phyloP scores from a whole-genome alignment of 2,113 vertebrate species.

The Hyperoodon ampullatus region DNA sequence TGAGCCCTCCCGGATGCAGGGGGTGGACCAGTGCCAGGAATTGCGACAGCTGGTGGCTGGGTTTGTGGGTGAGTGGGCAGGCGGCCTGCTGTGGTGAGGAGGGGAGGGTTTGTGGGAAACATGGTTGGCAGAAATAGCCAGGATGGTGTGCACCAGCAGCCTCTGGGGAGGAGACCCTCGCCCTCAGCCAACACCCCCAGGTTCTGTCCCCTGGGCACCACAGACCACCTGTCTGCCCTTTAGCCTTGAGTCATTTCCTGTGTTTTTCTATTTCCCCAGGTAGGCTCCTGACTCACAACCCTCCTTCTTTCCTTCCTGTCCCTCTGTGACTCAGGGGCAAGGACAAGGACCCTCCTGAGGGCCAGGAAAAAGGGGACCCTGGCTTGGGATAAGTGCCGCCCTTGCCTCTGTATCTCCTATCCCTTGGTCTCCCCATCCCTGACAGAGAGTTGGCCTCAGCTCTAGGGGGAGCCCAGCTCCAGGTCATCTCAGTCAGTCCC shows the following conservation, averaged over 20 bases:
- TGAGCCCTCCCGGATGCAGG: slow-evolving; percentile 26
- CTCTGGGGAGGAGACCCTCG: background rate
- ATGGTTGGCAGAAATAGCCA: slow-evolving; percentile 63
- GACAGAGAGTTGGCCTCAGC: background rate
- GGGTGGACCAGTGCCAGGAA: slow-evolving; percentile 56
- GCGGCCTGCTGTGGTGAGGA: slow-evolving; percentile 20
- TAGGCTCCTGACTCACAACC: slow-evolving; percentile 52
- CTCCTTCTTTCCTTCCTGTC: slow-evolving; percentile 23
- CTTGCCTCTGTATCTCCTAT: background rate
- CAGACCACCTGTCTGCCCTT: slow-evolving; percentile 40
- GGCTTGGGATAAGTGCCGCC: background rate
- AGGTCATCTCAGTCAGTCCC: background rate
- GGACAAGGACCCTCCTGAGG: background rate
- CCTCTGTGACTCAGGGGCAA: background rate
- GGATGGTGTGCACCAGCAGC: background rate
- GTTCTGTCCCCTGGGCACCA: background rate
- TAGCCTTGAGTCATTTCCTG: slow-evolving; percentile 75
- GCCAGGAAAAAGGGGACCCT: background rate
- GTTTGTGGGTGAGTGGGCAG: slow-evolving; percentile 67
- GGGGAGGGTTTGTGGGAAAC: slow-evolving; percentile 67
- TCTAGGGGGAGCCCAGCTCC: background rate
- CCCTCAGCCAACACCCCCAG: background rate
- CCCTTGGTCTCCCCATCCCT: background rate
- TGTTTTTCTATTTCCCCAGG: slow-evolving; percentile 66
- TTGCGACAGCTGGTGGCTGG: background rate